phyloP scores from a whole-genome alignment of 2,113 vertebrate genomes.

The Pungitius pungitius region DNA sequence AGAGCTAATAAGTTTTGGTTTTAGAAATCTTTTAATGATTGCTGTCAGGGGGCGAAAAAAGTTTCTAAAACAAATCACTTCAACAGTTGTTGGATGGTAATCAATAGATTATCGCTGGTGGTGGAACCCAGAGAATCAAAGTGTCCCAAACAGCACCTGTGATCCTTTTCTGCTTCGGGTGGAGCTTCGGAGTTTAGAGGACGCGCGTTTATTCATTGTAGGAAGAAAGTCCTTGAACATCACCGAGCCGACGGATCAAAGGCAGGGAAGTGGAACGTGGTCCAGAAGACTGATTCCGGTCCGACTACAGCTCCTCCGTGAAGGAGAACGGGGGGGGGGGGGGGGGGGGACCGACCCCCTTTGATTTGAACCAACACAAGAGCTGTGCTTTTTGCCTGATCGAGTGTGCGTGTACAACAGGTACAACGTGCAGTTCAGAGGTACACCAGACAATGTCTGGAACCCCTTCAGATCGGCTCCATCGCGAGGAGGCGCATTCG shows the following conservation, averaged over 20 bases:
- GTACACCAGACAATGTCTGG: too few species aligned
- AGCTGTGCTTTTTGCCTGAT: conserved; percentile 21
- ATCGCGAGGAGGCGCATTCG: too few species aligned
- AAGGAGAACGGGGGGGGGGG: too few species aligned
- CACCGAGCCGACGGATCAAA: background rate
- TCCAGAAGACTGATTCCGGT: too few species aligned
- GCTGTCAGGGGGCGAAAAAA: background rate
- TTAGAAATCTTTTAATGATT: background rate
- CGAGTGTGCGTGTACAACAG: conserved; percentile 2
- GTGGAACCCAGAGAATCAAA: too few species aligned
- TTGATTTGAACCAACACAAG: too few species aligned
- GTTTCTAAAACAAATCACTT: background rate
- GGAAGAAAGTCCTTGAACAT: background rate
- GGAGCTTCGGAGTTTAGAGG: background rate
- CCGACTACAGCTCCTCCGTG: too few species aligned
- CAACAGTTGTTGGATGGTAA: background rate
- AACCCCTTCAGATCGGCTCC: too few species aligned
- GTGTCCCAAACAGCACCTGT: too few species aligned
- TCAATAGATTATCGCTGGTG: background rate
- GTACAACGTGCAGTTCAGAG: too few species aligned
- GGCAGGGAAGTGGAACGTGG: background rate
- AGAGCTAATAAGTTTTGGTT: background rate
- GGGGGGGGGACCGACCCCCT: too few species aligned
- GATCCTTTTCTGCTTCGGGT: background rate
- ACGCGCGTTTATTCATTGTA: background rate